Conservation (phyloP, 2,888 invertebrate genomes). For the Magallana nippona region DNA sequence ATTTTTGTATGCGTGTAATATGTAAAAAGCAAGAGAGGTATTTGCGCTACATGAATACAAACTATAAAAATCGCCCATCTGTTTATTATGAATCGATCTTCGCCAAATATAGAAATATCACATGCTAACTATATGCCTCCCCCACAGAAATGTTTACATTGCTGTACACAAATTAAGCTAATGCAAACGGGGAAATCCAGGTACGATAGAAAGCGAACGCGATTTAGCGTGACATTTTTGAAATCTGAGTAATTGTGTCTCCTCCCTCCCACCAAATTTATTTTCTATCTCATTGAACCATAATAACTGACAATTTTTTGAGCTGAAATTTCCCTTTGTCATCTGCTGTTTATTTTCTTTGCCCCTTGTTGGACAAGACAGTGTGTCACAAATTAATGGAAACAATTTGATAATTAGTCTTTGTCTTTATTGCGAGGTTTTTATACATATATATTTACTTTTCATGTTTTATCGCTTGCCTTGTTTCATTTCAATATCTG, state of each 20-base stretch:
- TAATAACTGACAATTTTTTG: neutral
- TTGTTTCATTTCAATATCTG: constrained; percentile 4
- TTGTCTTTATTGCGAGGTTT: neutral
- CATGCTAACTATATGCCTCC: too few species aligned
- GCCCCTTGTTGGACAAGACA: constrained; percentile 9
- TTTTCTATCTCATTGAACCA: neutral
- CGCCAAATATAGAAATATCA: neutral
- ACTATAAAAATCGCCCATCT: too few species aligned
- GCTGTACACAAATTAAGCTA: too few species aligned
- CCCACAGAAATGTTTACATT: too few species aligned
- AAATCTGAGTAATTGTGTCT: neutral
- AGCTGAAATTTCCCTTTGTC: constrained; percentile 12
- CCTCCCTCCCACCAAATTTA: neutral
- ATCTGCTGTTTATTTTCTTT: neutral
- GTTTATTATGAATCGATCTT: neutral
- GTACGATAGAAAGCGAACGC: neutral
- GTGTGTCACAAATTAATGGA: neutral
- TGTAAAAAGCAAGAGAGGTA: too few species aligned
- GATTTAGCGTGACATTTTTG: neutral
- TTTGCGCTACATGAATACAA: too few species aligned
- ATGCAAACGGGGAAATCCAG: neutral
- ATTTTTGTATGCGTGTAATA: too few species aligned
- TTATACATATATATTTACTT: neutral
- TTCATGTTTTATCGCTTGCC: neutral
- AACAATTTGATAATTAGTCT: neutral